Evolutionary conservation across 2,797 vertebrate genomes (phyloP), one percentile per base, ranked within the genome.

Genomic region (Periparus ater): DNA sequence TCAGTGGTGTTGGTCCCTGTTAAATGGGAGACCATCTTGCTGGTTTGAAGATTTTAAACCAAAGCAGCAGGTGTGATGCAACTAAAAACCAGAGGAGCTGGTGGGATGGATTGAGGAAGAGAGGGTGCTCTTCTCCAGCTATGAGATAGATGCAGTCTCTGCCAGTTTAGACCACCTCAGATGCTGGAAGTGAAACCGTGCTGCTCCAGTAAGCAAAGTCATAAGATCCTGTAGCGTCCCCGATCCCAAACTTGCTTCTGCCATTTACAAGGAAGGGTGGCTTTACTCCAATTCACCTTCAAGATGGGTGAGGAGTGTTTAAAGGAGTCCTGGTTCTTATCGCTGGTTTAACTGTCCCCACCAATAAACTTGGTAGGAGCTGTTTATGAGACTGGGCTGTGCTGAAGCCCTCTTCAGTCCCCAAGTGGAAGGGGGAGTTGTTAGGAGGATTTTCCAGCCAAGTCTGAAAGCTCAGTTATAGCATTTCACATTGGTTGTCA

Each of bases 401-500:
- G 85, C 90, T 79, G 66, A 91, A 70, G 73, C 71, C 65, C 77
- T 85, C 67, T 88, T 81, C 55, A 30, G 65, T 80, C 51, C 70
- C 74, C 61, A 83, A 0, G 36, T 51, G 12, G 48, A 91, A 86
- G 26, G 54, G 38, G 13, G 13, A 61, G 57, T 63, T 48, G 25
- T 63, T 22, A 51, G 48, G 32, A 80, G 34, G 7, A 34, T 67
- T 81, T 94, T 75, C 71, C 81, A 94, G 84, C 68, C 61, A 81
- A 82, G 81, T 87, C 60, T 44, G 26, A 88, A 88, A 90, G 89
- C 68, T 96, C 92, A 94, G 95, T 75, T 71, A 23, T 61, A 93
- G 90, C 61, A 70, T 91, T 96, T 97, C 88, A 90, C 89, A 92
- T 93, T 96, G 94, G 94, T 96, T 91, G 88, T 78, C 57, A 83